These are phyloP conservation scores for Sarcophilus harrisii DNA, from an alignment of 2,797 vertebrate genomes.

Conservation along the genomic window DNA sequence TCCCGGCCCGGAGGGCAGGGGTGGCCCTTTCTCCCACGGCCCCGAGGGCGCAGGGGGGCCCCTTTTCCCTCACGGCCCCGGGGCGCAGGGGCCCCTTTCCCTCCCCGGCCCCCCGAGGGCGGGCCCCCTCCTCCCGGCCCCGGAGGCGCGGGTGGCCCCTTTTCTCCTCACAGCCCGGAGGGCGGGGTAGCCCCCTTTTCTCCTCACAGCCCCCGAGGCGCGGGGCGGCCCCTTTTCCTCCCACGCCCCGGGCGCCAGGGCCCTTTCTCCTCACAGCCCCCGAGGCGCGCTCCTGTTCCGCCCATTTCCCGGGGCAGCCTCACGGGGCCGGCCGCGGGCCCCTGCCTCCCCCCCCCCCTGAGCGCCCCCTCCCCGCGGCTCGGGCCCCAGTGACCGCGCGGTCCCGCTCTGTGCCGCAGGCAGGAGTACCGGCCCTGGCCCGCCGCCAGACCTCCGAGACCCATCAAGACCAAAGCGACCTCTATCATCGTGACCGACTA, in stretches of 20 bases:
- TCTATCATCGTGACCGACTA: conserved; percentile 87
- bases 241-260: no score
- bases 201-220: not conserved
- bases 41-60: no score
- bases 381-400: no score
- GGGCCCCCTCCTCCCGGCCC: no score
- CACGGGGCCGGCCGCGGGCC: not conserved
- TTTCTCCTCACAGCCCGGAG: no score
- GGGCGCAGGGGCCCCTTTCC: no score
- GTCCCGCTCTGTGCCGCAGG: conserved; percentile 82
- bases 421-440: conserved; percentile 94
- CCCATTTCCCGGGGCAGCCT: no score
- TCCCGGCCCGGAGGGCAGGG: no score
- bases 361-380: not conserved
- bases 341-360: no score
- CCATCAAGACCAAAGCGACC: conserved; percentile 87
- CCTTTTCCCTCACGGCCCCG: no score
- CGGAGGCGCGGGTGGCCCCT: no score
- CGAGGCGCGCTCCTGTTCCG: not conserved
- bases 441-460: conserved; percentile 90
- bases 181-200: not conserved
- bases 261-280: not conserved
- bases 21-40: not conserved
- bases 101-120: not conserved
- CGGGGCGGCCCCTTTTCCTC: no score